Evolutionary conservation across 2,888 invertebrate genomes (phyloP), one percentile per base, ranked within the genome.

Genomic region (Choristoneura rosaceana): DNA sequence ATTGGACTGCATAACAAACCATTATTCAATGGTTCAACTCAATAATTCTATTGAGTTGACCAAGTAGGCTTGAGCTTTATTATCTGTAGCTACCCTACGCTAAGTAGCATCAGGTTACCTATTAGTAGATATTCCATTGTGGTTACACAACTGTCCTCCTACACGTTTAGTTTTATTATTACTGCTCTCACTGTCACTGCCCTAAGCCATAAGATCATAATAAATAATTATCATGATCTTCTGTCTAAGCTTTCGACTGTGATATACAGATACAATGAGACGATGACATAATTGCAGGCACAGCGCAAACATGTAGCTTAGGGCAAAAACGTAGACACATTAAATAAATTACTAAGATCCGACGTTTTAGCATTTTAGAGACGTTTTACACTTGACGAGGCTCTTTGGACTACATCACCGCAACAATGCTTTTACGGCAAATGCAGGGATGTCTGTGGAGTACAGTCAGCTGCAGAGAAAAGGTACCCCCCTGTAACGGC

Each of bases 61-160:
- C 14, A 55, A 45, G 65, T 65, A 61, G 17, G 61, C 15, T 41
- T 15, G 34, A n/a, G 10, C 45, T 67, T 71, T 61, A 62, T 67
- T 9, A 25, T 45, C 14, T 9, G 66, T 14, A 33, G 66, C 55
- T 50, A 61, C 70, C 66, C 70, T 71, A 66, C 66, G 71, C 66
- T 12, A 70, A 65, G 64, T 70, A 25, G 52, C 71, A 71, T 67
- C 17, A 71, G 45, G 52, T 43, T 43, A 43, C 43, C 43, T 8
- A n/a, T 59, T n/a, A n/a, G n/a, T 9, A 68, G 25, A 61, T 64
- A 67, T 43, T 17, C 63, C 71, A 68, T 68, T 68, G 71, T 62
- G 4, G 61, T 71, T 71, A 41, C 71, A 59, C 62, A 71, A 71
- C 55, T 67, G 55, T 71, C 58, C 71, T 68, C 71, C 67, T 58